phyloP scores from a whole-genome alignment of 2,797 vertebrate genomes.

The Dendrocincla fuliginosa region DNA sequence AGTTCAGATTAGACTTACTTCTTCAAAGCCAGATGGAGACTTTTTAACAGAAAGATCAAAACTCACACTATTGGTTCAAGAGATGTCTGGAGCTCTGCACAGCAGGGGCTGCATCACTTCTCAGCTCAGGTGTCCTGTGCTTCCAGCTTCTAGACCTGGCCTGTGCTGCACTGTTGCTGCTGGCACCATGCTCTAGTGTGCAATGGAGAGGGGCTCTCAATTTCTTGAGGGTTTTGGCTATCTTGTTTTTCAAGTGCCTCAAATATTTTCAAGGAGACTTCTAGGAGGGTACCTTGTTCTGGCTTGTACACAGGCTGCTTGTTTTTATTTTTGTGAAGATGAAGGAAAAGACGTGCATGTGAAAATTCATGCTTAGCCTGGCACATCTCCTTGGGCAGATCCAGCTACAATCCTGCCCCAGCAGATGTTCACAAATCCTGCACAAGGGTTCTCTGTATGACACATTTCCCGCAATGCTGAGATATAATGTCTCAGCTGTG shows the following conservation, averaged over 20 bases:
- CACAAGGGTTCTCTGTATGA: not conserved
- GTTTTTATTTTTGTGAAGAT: not conserved
- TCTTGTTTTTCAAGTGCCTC: not conserved
- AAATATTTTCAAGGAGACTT: not conserved
- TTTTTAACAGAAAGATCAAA: not conserved
- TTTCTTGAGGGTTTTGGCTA: not conserved
- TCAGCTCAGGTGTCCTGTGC: rapidly evolving
- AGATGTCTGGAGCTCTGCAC: too few species aligned
- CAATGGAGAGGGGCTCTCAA: rapidly evolving
- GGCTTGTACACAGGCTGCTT: not conserved
- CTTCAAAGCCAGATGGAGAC: not conserved
- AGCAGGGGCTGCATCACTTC: rapidly evolving
- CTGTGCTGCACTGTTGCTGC: not conserved
- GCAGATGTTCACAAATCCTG: conserved; percentile 30
- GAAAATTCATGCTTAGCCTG: not conserved
- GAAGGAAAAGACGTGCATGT: not conserved
- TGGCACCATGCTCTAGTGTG: not conserved
- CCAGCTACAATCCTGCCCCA: not conserved
- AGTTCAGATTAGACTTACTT: not conserved
- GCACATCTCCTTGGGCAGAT: not conserved
- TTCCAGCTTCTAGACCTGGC: not conserved
- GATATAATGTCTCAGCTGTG: not conserved
- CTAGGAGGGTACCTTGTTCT: not conserved
- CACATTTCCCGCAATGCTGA: conserved; percentile 17
- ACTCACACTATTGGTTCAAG: not conserved